Percentiles rank a stretch among this genome's conserved stretches.
These are phyloP conservation scores for Didymodactylos carnosus DNA, from an alignment of 2,888 invertebrate species.

Conservation along the genomic window DNA sequence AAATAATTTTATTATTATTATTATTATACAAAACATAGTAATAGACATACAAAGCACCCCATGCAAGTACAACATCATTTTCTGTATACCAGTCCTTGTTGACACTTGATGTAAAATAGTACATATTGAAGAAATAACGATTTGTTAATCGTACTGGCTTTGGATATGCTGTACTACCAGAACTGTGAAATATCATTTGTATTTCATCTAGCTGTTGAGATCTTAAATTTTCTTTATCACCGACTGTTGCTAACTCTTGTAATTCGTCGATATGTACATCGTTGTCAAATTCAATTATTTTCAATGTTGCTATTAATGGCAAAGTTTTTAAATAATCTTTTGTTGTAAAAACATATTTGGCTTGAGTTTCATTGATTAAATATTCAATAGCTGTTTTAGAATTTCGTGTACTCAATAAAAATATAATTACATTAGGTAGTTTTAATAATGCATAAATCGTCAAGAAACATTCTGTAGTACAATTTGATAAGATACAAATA, in stretches of 20 bases:
- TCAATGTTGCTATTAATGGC: no score
- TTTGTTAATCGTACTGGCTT: not conserved
- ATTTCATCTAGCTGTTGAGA: no score
- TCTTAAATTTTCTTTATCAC: no score
- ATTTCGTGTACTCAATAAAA: not conserved
- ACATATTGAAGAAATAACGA: not conserved
- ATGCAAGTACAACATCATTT: not conserved
- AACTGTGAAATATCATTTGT: not conserved
- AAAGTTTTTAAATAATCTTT: not conserved
- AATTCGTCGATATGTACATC: no score
- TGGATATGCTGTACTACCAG: not conserved
- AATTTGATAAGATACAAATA: not conserved
- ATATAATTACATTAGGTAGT: not conserved
- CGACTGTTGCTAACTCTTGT: no score
- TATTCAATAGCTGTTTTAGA: not conserved
- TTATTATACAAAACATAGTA: no score
- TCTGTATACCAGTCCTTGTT: not conserved
- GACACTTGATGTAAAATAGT: not conserved
- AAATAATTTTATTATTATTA: no score
- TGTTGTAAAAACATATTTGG: not conserved
- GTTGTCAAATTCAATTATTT: no score
- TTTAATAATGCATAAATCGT: not conserved
- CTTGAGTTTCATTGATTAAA: not conserved
- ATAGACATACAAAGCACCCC: not conserved
- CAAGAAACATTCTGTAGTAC: not conserved